phyloP scores from a whole-genome alignment of 2,113 vertebrate species.

The Mesitornis unicolor region DNA sequence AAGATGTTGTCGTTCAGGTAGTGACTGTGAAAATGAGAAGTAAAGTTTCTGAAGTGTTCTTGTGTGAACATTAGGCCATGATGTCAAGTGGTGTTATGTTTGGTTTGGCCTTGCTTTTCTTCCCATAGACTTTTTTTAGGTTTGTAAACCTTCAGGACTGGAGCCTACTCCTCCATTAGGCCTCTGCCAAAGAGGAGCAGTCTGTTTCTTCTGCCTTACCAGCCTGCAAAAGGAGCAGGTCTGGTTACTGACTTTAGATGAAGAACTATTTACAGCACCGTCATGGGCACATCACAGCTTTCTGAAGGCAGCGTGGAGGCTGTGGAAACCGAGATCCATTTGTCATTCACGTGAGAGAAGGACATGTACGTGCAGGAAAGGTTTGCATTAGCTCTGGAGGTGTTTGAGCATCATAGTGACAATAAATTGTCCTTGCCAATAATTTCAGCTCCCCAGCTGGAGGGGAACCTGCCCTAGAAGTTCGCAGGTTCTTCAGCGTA shows the following conservation, averaged over 20 bases:
- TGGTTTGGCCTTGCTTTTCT: constrained; percentile 15
- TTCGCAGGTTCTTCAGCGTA: not conserved
- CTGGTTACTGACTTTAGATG: no score
- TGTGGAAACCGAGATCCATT: not conserved
- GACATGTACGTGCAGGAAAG: not conserved
- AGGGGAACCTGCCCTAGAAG: not conserved
- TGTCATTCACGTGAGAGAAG: not conserved
- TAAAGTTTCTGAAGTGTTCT: constrained; percentile 9
- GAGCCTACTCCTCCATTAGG: not conserved
- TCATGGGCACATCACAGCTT: fast-evolving
- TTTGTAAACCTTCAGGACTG: not conserved
- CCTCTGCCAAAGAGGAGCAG: not conserved
- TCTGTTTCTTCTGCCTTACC: not conserved
- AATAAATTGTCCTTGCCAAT: not conserved
- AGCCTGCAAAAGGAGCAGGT: not conserved
- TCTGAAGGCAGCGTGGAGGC: not conserved
- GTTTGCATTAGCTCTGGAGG: not conserved
- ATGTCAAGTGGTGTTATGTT: constrained; percentile 16
- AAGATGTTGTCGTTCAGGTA: not conserved
- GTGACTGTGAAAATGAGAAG: not conserved
- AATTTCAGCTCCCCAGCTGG: not conserved
- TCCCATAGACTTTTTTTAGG: not conserved
- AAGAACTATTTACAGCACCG: not conserved
- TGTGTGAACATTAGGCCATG: not conserved
- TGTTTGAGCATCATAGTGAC: not conserved